These are phyloP conservation scores for Clepsis dumicolana DNA, from an alignment of 2,888 invertebrate genomes.

Conservation along the genomic window DNA sequence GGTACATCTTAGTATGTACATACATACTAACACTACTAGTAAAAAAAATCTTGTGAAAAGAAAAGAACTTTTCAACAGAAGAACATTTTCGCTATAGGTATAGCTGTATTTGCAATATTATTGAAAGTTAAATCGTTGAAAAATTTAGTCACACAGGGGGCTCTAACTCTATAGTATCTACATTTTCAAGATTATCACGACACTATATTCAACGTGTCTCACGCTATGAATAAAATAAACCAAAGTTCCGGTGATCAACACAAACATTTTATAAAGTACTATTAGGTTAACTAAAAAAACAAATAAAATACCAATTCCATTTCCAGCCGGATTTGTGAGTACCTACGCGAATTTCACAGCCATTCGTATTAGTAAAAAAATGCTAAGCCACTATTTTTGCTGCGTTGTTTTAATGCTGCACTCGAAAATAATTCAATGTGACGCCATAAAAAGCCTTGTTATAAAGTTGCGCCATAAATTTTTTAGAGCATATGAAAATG, in stretches of 20 bases:
- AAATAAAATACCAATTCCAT: slow-evolving; percentile 10
- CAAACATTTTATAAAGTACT: not conserved
- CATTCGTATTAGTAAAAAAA: not conserved
- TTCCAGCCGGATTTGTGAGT: not conserved
- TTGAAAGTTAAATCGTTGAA: too few species aligned
- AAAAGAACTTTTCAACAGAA: too few species aligned
- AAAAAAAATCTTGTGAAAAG: too few species aligned
- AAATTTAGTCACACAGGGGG: too few species aligned
- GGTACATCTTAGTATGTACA: too few species aligned
- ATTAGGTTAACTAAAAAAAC: not conserved
- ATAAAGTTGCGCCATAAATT: slow-evolving; percentile 7
- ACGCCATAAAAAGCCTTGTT: slow-evolving; percentile 7
- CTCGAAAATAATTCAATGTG: slow-evolving; percentile 10
- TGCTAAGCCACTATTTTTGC: not conserved
- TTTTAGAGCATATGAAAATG: not conserved
- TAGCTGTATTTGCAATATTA: too few species aligned
- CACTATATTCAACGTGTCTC: too few species aligned
- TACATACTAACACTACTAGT: too few species aligned
- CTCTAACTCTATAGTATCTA: too few species aligned
- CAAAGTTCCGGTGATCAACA: not conserved
- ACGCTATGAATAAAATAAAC: too few species aligned
- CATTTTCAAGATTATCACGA: too few species aligned
- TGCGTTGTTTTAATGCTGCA: slow-evolving; percentile 2
- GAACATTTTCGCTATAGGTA: too few species aligned
- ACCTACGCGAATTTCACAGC: not conserved